Percentiles rank a stretch among this genome's conserved stretches.
phyloP scores from a whole-genome alignment of 2,797 vertebrate species.

The Acanthurus leucopareius region DNA sequence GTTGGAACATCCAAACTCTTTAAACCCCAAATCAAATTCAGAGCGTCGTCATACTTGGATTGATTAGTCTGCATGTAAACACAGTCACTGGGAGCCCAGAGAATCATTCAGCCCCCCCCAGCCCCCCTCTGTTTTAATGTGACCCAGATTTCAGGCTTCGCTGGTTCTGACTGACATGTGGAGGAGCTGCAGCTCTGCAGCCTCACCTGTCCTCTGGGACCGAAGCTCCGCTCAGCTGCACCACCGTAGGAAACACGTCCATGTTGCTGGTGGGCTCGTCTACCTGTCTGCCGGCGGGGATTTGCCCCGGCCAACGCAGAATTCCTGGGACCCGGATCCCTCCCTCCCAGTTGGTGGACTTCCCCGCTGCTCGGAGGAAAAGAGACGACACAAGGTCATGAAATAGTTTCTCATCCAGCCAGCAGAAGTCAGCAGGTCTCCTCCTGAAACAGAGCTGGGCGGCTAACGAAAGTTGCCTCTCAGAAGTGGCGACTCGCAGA shows the following conservation, averaged over 20 bases:
- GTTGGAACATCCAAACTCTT: no score
- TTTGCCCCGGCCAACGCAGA: constrained; percentile 84
- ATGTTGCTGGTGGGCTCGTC: constrained; percentile 92
- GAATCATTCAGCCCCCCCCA: not conserved
- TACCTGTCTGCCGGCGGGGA: constrained; percentile 76
- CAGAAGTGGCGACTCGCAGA: not conserved
- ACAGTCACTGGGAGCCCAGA: not conserved
- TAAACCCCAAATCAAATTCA: no score
- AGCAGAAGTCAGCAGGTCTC: not conserved
- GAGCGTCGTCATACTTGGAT: no score
- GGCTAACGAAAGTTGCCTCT: not conserved
- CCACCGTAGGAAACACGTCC: constrained; percentile 92
- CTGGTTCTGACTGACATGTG: constrained; percentile 41
- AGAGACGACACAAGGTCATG: not conserved
- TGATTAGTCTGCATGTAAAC: no score
- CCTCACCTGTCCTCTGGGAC: constrained; percentile 88
- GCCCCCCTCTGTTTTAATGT: not conserved
- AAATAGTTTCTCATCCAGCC: not conserved
- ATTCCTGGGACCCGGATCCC: constrained; percentile 92
- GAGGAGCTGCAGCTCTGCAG: not conserved
- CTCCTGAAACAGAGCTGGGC: not conserved
- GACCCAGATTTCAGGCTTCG: constrained; percentile 48
- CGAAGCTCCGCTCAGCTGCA: constrained; percentile 80
- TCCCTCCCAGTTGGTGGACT: constrained; percentile 93
- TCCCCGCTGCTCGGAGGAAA: constrained; percentile 86